phyloP scores from a whole-genome alignment of 1,140 invertebrate species.

The Chironomus tepperi region DNA sequence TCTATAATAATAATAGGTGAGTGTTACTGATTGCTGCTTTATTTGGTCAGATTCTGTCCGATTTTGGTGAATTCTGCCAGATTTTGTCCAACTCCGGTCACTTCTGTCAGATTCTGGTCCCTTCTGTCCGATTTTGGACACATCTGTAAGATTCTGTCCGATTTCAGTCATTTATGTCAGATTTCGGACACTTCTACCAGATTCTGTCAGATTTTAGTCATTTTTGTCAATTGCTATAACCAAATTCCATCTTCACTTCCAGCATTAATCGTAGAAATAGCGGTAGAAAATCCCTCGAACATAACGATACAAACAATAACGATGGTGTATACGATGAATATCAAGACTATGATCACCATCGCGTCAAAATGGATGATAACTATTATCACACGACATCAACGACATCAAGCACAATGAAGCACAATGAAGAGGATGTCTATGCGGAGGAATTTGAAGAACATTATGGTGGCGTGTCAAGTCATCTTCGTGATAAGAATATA shows the following conservation, averaged over 20 bases:
- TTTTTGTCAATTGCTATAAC: too few species aligned
- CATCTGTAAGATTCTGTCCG: too few species aligned
- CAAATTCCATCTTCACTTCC: too few species aligned
- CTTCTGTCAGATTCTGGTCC: too few species aligned
- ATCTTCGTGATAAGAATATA: background rate
- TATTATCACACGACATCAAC: background rate
- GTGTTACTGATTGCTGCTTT: too few species aligned
- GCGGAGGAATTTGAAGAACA: background rate
- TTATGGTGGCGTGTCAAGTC: background rate
- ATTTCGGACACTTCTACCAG: too few species aligned
- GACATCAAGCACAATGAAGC: background rate
- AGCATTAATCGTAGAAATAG: background rate
- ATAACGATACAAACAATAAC: constrained; percentile 12
- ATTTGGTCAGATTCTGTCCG: background rate
- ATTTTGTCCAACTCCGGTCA: too few species aligned
- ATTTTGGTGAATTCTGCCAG: background rate
- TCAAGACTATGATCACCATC: background rate
- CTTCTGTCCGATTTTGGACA: too few species aligned
- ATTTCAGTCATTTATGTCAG: too few species aligned
- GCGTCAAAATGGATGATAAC: background rate
- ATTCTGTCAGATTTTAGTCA: too few species aligned
- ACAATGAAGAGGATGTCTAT: background rate
- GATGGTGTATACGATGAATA: background rate
- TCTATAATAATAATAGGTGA: background rate
- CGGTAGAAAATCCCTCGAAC: background rate